Evolutionary conservation across 2,113 vertebrate genomes (phyloP), one percentile per base, ranked within the genome.

Genomic region (Stegastes partitus): DNA sequence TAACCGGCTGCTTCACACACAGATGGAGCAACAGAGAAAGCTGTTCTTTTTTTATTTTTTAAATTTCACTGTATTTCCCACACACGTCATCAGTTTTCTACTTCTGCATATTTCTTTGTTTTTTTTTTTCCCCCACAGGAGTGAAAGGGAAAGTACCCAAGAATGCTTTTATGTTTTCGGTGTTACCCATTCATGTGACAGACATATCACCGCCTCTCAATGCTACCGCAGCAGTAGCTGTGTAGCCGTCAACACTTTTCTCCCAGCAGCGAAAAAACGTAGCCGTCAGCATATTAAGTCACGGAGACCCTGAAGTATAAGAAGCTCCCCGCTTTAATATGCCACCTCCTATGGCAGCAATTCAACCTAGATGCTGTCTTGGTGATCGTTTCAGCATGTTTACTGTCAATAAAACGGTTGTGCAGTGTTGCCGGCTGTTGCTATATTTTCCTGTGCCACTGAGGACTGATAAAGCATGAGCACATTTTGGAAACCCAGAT

Each of bases 231-330:
- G 61, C 64, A 57, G 57, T 9, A 51, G 62, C 47, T 31, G 39
- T 12, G 18, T 6, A 1, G 22, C 57, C 42, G 45, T 69, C 62
- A 18, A 68, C 69, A 66, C 22, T 42, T 58, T 53, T 65, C 57
- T 74, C 61, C 62, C 31, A 7, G 68, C 26, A 74, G 42, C 0
- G 62, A 65, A 77, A 70, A 63, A 72, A 51, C 22, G 26, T 68
- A 59, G n/a, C 12, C 14, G 78, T 86, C 87, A 87, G 89, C 89
- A 76, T 68, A 82, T 80, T 70, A 44, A n/a, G 5, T 62, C 56
- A 25, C 39, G 9, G 56, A 78, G 63, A 45, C 62, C 59, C 51
- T 18, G 25, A 69, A 51, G 75, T 68, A 55, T 22, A 25, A 62
- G 56, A 34, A 51, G 19, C 39, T 59, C 8, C 12, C 1, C 1